Evolutionary conservation across 2,888 invertebrate species (phyloP), one percentile per base, ranked within the genome.

Genomic region (Pseudococcus longispinus): DNA sequence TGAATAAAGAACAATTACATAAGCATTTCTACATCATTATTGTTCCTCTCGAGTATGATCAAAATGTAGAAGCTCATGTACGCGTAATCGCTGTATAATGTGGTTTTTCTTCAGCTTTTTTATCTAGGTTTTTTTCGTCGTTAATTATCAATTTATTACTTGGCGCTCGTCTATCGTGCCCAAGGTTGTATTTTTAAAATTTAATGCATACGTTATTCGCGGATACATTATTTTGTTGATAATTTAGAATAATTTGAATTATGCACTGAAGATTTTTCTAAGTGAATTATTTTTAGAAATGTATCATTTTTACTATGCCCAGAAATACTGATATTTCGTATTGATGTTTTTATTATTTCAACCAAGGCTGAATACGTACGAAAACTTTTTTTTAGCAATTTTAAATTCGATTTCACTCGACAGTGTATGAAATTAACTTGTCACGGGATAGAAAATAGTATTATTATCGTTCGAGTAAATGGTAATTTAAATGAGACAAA

Each of bases 41-140:
- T 20, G 77, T 80, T 80, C 77, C 77, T 80, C 77, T 80, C 11
- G 77, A 80, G 20, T 80, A 80, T 11, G 42, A 80, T 37, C 32
- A 80, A 80, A 80, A 18, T 11, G 42, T 23, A 87, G 94, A 94
- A 87, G 93, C 92, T 0, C 94, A 94, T 0, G 91, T 92, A 0
- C 91, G 94, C 0, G 90, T 94, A 13, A 91, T 93, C 0, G 93
- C 93, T 15, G 42, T 88, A 18, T 87, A 74, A 74, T 26, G 74
- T n/a, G 23, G 9, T 1, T 23, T 60, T 37, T 60, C 20, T 60
- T 55, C 18, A 20, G 13, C 60, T 46, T 42, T 55, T 23, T 82
- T 82, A 23, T 26, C 20, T 37, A 37, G 15, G 5, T 83, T 18
- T 46, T 83, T 83, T 18, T 13, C 23, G 23, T 15, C 26, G 20